These are phyloP conservation scores for Orchesella cincta DNA, from an alignment of 1,140 invertebrate genomes.

Conservation along the genomic window DNA sequence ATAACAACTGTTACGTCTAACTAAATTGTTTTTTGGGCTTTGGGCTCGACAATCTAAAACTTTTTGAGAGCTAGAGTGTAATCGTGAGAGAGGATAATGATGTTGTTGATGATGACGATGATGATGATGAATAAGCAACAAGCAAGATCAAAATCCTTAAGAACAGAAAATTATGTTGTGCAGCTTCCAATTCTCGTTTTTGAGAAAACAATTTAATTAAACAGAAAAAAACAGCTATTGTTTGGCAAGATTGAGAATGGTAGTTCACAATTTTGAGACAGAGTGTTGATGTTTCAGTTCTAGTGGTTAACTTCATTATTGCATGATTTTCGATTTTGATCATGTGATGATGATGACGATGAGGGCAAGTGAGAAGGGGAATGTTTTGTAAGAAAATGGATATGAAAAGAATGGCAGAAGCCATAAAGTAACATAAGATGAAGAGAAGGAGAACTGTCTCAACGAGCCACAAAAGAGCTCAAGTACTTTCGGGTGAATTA, in stretches of 20 bases:
- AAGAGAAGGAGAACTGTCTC: background rate
- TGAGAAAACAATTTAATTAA: slow-evolving; percentile 24
- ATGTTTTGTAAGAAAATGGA: background rate
- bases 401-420: background rate
- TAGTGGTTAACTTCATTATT: background rate
- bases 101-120: background rate
- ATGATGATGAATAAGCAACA: slow-evolving; percentile 23
- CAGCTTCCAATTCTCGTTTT: background rate
- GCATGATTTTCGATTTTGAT: background rate
- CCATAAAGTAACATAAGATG: slow-evolving; percentile 5
- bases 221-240: no score
- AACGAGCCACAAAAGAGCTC: background rate
- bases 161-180: background rate
- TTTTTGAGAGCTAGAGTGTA: slow-evolving; percentile 1
- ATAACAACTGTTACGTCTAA: slow-evolving; percentile 27
- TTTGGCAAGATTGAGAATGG: background rate
- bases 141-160: slow-evolving; percentile 5
- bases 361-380: slow-evolving; percentile 15
- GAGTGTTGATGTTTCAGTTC: background rate
- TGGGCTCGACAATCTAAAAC: background rate
- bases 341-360: background rate
- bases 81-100: no score
- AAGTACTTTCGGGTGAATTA: slow-evolving; percentile 20
- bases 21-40: slow-evolving; percentile 12
- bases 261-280: background rate